These are phyloP conservation scores for Melanotaenia trifasciata DNA, from an alignment of 2,797 vertebrate genomes.

Conservation along the genomic window DNA sequence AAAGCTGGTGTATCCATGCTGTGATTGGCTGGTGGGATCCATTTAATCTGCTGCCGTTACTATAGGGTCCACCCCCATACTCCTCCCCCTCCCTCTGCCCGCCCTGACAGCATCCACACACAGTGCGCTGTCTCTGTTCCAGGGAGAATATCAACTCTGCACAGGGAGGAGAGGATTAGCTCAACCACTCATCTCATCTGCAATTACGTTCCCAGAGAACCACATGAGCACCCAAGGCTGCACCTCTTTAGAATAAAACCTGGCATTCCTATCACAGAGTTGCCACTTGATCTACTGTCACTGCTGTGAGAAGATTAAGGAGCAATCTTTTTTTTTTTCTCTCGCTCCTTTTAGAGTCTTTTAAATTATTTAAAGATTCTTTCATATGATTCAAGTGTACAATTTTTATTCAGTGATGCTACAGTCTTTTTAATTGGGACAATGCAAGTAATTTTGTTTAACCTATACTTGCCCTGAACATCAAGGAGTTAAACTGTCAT, in stretches of 20 bases:
- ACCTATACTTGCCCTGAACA: conserved; percentile 68
- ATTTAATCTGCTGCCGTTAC: conserved; percentile 85
- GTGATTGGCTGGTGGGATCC: conserved; percentile 89
- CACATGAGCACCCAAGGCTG: conserved; percentile 71
- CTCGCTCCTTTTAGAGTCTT: background rate
- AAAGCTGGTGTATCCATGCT: conserved; percentile 60
- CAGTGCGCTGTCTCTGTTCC: conserved; percentile 85
- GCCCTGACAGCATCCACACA: conserved; percentile 82
- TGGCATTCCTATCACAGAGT: conserved; percentile 58
- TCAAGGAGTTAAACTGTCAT: conserved; percentile 55
- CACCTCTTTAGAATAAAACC: conserved; percentile 69
- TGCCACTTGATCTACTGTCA: conserved; percentile 65
- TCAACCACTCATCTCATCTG: conserved; percentile 82
- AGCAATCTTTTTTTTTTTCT: conserved; percentile 39
- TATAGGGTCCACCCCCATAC: conserved; percentile 76
- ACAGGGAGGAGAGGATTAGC: conserved; percentile 87
- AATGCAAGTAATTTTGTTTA: conserved; percentile 62
- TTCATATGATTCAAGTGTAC: conserved; percentile 24
- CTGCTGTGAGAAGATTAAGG: conserved; percentile 66
- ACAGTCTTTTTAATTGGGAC: conserved; percentile 54
- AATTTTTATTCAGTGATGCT: conserved; percentile 20
- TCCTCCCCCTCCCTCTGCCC: conserved; percentile 74
- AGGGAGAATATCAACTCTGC: conserved; percentile 87
- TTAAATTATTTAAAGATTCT: conserved; percentile 16
- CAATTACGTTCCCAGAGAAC: conserved; percentile 80